These are phyloP conservation scores for Chaetoderma sp. DNA, from an alignment of 2,888 invertebrate species.

Conservation along the genomic window DNA sequence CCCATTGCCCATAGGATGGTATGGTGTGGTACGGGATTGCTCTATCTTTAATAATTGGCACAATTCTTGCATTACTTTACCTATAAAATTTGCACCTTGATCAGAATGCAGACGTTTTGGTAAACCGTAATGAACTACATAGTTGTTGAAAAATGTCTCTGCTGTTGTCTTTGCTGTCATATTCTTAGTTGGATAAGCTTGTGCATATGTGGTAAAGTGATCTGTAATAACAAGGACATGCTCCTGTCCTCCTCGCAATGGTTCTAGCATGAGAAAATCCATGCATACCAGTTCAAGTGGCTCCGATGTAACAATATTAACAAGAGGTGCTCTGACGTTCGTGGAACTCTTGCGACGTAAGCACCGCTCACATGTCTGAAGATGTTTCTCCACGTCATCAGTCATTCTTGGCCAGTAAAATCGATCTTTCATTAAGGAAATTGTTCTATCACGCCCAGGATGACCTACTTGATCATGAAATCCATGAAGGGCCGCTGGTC, in stretches of 20 bases:
- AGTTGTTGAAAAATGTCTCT: conserved; percentile 27
- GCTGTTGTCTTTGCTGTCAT: conserved; percentile 32
- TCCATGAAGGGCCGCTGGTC: not conserved
- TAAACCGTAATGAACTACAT: conserved; percentile 32
- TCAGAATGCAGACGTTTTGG: conserved; percentile 25
- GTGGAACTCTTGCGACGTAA: not conserved
- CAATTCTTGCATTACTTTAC: conserved; percentile 26
- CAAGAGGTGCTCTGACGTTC: not conserved
- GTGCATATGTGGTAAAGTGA: conserved; percentile 29
- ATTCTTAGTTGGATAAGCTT: conserved; percentile 29
- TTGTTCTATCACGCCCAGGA: not conserved
- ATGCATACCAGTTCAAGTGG: not conserved
- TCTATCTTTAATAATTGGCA: conserved; percentile 15
- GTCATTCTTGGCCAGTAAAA: conserved; percentile 8
- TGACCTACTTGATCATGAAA: conserved; percentile 1
- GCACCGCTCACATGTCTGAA: not conserved
- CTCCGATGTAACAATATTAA: not conserved
- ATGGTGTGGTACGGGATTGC: conserved; percentile 30
- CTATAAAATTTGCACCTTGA: conserved; percentile 31
- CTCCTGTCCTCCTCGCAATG: conserved; percentile 19
- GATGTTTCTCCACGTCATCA: not conserved
- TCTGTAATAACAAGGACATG: conserved; percentile 35
- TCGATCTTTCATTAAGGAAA: not conserved
- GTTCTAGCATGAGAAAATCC: conserved; percentile 19
- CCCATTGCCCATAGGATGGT: conserved; percentile 24